Conservation (phyloP, 64 coral and sea anemone genomes). For the Dendronephthya gigantea region DNA sequence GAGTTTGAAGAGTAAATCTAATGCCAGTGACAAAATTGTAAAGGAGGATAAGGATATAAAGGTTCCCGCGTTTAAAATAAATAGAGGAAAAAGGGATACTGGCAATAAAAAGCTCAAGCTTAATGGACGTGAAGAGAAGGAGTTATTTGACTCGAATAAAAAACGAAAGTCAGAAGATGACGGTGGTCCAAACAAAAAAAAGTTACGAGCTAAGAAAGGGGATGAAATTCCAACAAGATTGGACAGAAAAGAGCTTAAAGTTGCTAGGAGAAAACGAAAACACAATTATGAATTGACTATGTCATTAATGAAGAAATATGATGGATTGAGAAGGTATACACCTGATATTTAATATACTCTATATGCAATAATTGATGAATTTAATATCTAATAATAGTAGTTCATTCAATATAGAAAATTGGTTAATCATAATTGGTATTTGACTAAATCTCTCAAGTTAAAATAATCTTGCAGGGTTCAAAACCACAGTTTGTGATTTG, state of each 20-base stretch:
- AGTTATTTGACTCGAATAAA: background rate
- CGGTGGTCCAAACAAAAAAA: background rate
- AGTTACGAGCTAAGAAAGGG: background rate
- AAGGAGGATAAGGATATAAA: background rate
- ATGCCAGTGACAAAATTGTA: background rate
- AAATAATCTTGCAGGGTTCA: no score
- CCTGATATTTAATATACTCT: no score
- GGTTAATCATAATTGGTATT: no score
- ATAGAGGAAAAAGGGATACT: background rate
- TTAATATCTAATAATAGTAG: no score
- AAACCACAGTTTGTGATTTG: no score
- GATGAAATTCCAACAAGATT: background rate
- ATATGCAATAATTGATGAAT: no score
- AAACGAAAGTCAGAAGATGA: background rate
- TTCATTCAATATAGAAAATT: no score
- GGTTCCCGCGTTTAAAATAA: background rate
- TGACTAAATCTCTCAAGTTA: no score
- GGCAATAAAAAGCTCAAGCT: background rate
- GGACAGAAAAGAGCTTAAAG: constrained; percentile 1
- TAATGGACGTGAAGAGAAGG: background rate
- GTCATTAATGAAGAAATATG: background rate
- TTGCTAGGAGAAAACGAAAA: background rate
- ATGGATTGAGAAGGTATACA: constrained; percentile 8
- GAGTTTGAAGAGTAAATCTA: background rate
- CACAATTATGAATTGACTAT: background rate